Base-by-base conservation (phyloP, 2,113 vertebrate species). In the Casuarius casuarius region DNA sequence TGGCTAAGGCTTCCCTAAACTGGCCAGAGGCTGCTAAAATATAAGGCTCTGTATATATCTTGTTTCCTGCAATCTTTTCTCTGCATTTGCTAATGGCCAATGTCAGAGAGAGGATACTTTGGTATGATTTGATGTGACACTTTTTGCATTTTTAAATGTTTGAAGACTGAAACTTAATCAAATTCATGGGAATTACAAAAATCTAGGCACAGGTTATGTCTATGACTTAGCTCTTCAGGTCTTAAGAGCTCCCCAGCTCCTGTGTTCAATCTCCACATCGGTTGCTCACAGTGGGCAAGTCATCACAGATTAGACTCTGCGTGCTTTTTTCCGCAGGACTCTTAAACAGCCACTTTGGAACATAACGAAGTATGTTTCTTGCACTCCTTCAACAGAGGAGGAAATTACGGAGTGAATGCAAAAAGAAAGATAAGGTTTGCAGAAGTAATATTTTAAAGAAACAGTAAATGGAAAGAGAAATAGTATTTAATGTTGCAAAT, bases 71-170 rank as follows among this genome's bases (percentile, higher is more conserved):
- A 23, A 0, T 31, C 62, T 91, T 88, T 87, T 16, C 62, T 58
- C 62, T 66, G 49, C 29, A 83, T 90, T 90, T 93, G 81, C 84
- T 95, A 91, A 90, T 92, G 74, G 81, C 71, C 71, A 80, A 75
- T 96, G 84, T 95, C 92, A 93, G 49, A 82, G 26, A 87, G 25
- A 85, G 46, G 78, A 49, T 85, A 90, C 76, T 90, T 72, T 74
- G 40, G 56, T 73, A 63, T 90, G 84, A 96, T 96, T 73, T 90
- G 74, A 96, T 80, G 63, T 76, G 87, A 93, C 2, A 6, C 11
- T 80, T 93, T n/a, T 83, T 91, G 67, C 54, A 85, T 91, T 95
- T 96, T 92, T 92, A 95, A 95, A 79, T 83, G 92, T 1, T 0
- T 26, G 62, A 90, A 85, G 66, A 73, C 15, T 70, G 51, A 87